Percentiles rank a stretch among this genome's conserved stretches.
These are phyloP conservation scores for Chaetodon trifascialis DNA, from an alignment of 2,113 vertebrate genomes.

Conservation along the genomic window DNA sequence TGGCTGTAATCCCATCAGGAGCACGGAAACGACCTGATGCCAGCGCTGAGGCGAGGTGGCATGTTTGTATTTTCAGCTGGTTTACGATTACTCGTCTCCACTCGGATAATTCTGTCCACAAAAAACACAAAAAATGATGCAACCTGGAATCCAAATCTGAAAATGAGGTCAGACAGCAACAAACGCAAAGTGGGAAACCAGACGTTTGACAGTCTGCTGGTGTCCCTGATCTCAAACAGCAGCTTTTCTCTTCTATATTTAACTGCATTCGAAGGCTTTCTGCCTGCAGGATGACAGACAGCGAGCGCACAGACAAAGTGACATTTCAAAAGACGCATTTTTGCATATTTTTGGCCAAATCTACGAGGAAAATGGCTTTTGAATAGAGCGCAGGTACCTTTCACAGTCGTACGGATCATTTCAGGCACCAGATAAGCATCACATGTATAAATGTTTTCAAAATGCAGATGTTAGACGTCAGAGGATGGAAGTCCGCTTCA, in stretches of 20 bases:
- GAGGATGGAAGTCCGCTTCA: too few species aligned
- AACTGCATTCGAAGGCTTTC: not conserved
- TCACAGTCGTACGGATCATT: not conserved
- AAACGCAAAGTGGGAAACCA: not conserved
- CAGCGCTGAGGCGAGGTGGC: not conserved
- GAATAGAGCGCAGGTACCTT: not conserved
- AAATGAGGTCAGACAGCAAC: constrained; percentile 19
- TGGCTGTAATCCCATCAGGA: constrained; percentile 3
- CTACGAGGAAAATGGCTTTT: not conserved
- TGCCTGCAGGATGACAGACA: not conserved
- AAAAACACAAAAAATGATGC: not conserved
- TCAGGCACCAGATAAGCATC: not conserved
- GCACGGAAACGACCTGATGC: not conserved
- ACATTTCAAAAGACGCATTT: not conserved
- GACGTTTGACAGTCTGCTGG: not conserved
- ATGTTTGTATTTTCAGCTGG: not conserved
- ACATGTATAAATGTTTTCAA: not conserved
- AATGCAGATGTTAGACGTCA: too few species aligned
- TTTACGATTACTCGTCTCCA: not conserved
- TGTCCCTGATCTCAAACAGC: not conserved
- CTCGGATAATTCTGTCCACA: not conserved
- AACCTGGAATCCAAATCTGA: not conserved
- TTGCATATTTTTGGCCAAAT: not conserved
- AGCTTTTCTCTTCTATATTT: not conserved
- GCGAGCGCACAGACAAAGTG: not conserved